These are phyloP conservation scores for Agrilus biguttatus DNA, from an alignment of 2,888 invertebrate species.

Conservation along the genomic window DNA sequence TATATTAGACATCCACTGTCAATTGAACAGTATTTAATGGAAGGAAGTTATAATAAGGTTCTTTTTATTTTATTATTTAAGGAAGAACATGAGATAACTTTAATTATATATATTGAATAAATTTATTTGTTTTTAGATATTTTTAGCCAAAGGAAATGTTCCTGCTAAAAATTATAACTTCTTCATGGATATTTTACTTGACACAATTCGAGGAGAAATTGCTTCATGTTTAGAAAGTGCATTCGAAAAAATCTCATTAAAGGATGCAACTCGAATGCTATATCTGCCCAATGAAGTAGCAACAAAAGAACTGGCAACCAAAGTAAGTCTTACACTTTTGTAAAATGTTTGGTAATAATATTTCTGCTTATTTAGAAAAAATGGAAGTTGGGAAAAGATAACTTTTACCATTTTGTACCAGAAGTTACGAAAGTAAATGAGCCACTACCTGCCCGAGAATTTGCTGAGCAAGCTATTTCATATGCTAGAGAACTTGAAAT, in stretches of 20 bases:
- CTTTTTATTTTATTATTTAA: neutral
- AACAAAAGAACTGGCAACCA: conserved; percentile 64
- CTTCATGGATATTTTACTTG: conserved; percentile 90
- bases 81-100: neutral
- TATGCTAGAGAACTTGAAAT: conserved; percentile 97
- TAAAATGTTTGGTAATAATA: neutral
- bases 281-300: conserved; percentile 68
- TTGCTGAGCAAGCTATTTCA: conserved; percentile 88
- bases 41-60: conserved; percentile 96
- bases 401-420: conserved; percentile 67
- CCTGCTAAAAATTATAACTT: conserved; percentile 91
- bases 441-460: conserved; percentile 73
- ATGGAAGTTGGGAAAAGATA: conserved; percentile 67
- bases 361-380: conserved; percentile 36
- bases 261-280: conserved; percentile 79
- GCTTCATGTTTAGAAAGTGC: conserved; percentile 95
- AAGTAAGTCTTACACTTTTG: conserved; percentile 35
- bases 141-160: conserved; percentile 86
- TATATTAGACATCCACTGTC: conserved; percentile 91
- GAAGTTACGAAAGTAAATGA: conserved; percentile 64
- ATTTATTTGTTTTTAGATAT: conserved; percentile 39
- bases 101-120: neutral
- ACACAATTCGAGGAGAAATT: conserved; percentile 93
- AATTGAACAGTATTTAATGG: conserved; percentile 97
- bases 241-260: conserved; percentile 75